Evolutionary conservation across 1,140 invertebrate genomes (phyloP), one percentile per base, ranked within the genome.

Genomic region (Nasonia longicornis): DNA sequence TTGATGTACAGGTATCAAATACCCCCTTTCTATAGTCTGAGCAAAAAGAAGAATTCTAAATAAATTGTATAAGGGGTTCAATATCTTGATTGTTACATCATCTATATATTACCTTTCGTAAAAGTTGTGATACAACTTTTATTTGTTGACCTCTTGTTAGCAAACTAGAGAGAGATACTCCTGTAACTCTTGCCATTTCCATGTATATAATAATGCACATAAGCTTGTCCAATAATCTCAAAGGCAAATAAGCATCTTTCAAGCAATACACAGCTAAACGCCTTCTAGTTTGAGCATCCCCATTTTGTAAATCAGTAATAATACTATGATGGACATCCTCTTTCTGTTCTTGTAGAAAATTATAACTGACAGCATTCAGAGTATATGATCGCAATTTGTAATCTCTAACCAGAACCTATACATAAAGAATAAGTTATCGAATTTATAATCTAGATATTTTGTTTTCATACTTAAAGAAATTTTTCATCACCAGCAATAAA

Each of bases 201-300:
- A 99, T 99, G 88, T 99, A 99, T 91, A 99, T 99, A 81, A 99
- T 98, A 84, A 99, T 95, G 87, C 97, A 98, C 97, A 99, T 99
- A 16, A 99, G 92, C 89, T 99, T 99, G 79, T 99, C 97, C 38
- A 99, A 90, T 38, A 99, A 91, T 85, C 97, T 94, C 12, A 99
- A 89, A 1, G 98, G 99, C 58, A 99, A 92, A 89, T 98, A 96
- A 0, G 99, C 98, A 93, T 99, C 99, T 92, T 99, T 99, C 58
- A 99, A 91, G 90, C 99, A 99, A 89, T 99, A 99, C 85, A 99
- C 97, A 3, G 99, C 99, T 64, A 99, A 91, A 82, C 94, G 93
- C 85, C 96, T 93, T 85, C 96, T 92, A 3, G 96, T 97, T 90
- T 97, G 96, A 67, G 95, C 93, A 90, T 94, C 95, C 81, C 96